These are phyloP conservation scores for Drosophila tsacasi DNA, from an alignment of 1,140 invertebrate species.

Conservation along the genomic window DNA sequence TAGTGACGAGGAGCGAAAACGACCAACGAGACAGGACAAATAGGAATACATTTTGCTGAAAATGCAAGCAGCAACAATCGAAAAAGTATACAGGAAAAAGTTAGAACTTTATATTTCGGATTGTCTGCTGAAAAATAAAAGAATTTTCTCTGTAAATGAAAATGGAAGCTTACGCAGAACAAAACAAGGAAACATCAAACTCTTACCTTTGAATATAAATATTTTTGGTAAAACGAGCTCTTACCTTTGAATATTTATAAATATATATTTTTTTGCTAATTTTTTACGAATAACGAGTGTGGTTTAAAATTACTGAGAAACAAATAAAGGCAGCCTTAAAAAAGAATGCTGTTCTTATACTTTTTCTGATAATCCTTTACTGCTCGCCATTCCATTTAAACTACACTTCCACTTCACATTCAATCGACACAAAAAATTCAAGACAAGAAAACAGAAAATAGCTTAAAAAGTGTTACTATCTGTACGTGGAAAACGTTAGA, in stretches of 20 bases:
- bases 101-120: background rate
- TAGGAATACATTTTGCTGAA: conserved; percentile 25
- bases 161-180: background rate
- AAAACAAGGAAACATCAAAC: background rate
- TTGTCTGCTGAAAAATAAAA: background rate
- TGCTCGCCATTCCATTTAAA: background rate
- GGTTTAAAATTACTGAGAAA: background rate
- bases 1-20: background rate
- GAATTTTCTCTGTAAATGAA: background rate
- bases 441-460: conserved; percentile 8
- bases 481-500: background rate
- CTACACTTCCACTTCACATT: background rate
- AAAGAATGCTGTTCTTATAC: background rate
- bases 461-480: conserved; percentile 6
- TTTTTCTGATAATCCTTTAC: background rate
- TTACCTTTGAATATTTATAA: background rate
- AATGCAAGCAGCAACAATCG: conserved; percentile 14
- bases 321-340: background rate
- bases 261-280: background rate
- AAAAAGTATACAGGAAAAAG: background rate
- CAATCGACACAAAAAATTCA: conserved; percentile 5
- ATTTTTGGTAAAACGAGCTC: background rate
- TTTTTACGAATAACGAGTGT: background rate
- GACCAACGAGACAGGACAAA: conserved; percentile 1
- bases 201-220: background rate